Percentiles rank a stretch among this genome's conserved stretches.
Conservation (phyloP, 2,888 invertebrate species). For the Caenorhabditis sp. region DNA sequence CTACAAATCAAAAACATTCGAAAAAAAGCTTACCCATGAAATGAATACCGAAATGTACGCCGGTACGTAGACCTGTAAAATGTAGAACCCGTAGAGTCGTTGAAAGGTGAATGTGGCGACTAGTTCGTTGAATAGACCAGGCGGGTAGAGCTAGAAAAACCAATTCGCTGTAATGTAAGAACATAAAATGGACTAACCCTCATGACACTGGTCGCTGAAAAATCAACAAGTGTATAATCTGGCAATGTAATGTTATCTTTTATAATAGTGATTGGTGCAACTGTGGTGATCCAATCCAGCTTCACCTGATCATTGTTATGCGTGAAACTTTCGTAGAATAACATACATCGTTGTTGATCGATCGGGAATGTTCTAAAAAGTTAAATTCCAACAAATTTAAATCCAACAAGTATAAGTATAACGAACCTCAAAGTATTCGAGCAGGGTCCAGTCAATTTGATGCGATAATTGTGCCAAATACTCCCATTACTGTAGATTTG, state of each 20-base stretch:
- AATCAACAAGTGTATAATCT: slow-evolving; percentile 69
- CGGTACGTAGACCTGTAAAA: slow-evolving; percentile 68
- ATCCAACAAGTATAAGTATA: too few species aligned
- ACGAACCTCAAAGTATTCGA: slow-evolving; percentile 47
- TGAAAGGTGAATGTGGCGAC: slow-evolving; percentile 71
- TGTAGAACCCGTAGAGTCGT: slow-evolving; percentile 70
- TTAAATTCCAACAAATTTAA: too few species aligned
- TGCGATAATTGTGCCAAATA: slow-evolving; percentile 71
- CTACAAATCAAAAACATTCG: neutral
- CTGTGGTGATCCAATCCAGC: slow-evolving; percentile 66
- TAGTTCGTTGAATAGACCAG: slow-evolving; percentile 70
- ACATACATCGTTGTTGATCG: slow-evolving; percentile 60
- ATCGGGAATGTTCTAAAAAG: slow-evolving; percentile 53
- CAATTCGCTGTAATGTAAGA: too few species aligned
- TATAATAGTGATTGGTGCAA: slow-evolving; percentile 65
- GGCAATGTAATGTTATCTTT: slow-evolving; percentile 70
- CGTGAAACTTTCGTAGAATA: slow-evolving; percentile 70
- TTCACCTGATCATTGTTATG: slow-evolving; percentile 68
- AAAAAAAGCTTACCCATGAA: slow-evolving; percentile 53
- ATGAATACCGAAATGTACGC: slow-evolving; percentile 70
- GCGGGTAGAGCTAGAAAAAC: slow-evolving; percentile 69
- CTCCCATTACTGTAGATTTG: slow-evolving; percentile 70
- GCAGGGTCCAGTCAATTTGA: slow-evolving; percentile 52
- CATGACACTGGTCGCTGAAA: slow-evolving; percentile 56
- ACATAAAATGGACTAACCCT: slow-evolving; percentile 53